phyloP scores from a whole-genome alignment of 2,113 vertebrate species.

The Pluvialis apricaria region DNA sequence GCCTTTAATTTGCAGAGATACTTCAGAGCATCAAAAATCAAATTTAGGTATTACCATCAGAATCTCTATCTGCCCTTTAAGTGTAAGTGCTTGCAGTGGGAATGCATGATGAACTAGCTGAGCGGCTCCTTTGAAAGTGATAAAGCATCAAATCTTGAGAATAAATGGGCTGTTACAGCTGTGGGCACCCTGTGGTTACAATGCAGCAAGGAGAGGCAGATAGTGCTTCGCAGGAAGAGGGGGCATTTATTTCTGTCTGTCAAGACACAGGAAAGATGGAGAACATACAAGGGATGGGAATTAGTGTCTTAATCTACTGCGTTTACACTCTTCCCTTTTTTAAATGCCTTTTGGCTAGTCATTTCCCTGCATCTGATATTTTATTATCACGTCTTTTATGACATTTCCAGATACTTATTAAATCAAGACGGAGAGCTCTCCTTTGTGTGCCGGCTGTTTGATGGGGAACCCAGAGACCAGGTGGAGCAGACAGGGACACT shows the following conservation, averaged over 20 bases:
- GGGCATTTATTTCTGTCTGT: slow-evolving; percentile 8
- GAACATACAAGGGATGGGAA: not conserved
- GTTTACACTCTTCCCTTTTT: not conserved
- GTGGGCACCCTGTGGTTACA: not conserved
- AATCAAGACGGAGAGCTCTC: not conserved
- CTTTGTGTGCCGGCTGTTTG: not conserved
- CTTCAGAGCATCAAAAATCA: not conserved
- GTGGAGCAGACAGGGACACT: fast-evolving
- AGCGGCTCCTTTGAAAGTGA: not conserved
- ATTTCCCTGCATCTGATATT: slow-evolving; percentile 22
- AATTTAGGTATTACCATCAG: not conserved
- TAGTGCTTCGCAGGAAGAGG: not conserved
- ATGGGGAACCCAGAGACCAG: fast-evolving
- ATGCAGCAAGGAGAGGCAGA: not conserved
- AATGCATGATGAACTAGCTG: not conserved
- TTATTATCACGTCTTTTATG: not conserved
- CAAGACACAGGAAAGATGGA: not conserved
- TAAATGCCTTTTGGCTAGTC: not conserved
- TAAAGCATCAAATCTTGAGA: not conserved
- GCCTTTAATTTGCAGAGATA: not conserved
- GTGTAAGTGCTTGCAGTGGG: not conserved
- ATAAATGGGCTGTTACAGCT: not conserved
- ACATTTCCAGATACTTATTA: slow-evolving; percentile 12
- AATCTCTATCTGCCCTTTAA: not conserved
- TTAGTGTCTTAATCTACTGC: not conserved